These are phyloP conservation scores for Lophotriccus pileatus DNA, from an alignment of 2,797 vertebrate species.

Conservation along the genomic window DNA sequence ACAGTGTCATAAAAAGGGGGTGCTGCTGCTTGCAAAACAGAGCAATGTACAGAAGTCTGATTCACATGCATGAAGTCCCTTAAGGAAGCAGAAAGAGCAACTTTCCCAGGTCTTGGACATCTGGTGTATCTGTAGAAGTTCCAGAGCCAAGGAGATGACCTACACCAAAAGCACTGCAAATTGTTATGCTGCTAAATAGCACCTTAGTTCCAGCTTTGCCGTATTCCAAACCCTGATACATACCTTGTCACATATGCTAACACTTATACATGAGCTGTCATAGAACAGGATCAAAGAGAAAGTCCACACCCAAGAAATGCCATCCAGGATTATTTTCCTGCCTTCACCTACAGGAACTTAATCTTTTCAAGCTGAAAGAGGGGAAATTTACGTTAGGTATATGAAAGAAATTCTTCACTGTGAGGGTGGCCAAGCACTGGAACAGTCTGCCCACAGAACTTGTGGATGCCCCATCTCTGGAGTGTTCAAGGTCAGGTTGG, in stretches of 20 bases:
- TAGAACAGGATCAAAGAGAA: conserved; percentile 33
- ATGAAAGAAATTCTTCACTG: background rate
- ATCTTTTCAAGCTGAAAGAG: background rate
- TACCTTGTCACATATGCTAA: background rate
- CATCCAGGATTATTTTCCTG: background rate
- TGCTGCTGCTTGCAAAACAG: background rate
- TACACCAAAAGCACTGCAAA: background rate
- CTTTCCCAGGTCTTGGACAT: background rate
- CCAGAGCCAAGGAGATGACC: background rate
- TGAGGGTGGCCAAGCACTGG: background rate
- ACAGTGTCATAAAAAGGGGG: background rate
- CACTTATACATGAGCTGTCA: background rate
- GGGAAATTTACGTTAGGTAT: background rate
- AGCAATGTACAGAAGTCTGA: background rate
- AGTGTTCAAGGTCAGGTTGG: background rate
- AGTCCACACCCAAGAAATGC: conserved; percentile 14
- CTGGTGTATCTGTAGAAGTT: background rate
- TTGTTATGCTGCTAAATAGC: background rate
- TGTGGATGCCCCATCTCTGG: background rate
- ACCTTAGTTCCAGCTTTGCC: background rate
- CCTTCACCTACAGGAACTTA: background rate
- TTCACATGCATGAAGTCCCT: rapidly evolving
- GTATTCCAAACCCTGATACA: background rate
- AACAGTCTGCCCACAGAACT: background rate
- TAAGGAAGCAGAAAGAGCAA: background rate